These are phyloP conservation scores for Blastobasis adustella DNA, from an alignment of 2,888 invertebrate species.

Conservation along the genomic window DNA sequence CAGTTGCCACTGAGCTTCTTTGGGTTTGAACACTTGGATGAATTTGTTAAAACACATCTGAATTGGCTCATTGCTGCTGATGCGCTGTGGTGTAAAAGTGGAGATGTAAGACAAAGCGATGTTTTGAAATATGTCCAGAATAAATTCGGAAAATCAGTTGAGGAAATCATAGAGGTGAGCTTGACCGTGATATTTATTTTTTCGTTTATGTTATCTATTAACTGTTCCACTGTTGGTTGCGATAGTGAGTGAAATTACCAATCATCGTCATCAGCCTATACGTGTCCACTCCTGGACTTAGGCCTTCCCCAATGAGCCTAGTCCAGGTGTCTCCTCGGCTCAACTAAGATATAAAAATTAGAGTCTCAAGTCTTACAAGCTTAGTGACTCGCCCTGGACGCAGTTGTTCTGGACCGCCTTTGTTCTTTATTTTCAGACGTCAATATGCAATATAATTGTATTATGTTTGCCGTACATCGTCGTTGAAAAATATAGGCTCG, in stretches of 20 bases:
- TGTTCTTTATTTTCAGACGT: slow-evolving; percentile 33
- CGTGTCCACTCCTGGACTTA: no score
- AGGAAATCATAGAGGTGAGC: slow-evolving; percentile 38
- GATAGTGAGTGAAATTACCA: no score
- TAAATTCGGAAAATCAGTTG: slow-evolving; percentile 23
- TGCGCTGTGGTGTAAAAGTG: slow-evolving; percentile 48
- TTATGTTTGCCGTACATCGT: slow-evolving; percentile 56
- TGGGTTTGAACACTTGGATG: slow-evolving; percentile 37
- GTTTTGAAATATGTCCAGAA: slow-evolving; percentile 30
- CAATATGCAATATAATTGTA: slow-evolving; percentile 48
- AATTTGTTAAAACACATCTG: slow-evolving; percentile 57
- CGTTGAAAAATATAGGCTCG: slow-evolving; percentile 42
- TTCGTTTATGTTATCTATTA: no score
- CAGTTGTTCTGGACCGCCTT: no score
- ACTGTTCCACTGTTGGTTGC: no score
- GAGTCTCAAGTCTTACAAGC: background rate
- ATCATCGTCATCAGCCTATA: no score
- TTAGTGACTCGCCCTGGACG: background rate
- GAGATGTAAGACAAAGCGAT: slow-evolving; percentile 37
- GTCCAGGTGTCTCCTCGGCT: no score
- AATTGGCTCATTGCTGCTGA: slow-evolving; percentile 63
- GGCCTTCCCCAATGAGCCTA: no score
- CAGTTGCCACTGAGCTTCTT: slow-evolving; percentile 59
- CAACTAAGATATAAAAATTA: no score
- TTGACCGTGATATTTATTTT: no score